Evolutionary conservation across 1,140 invertebrate genomes (phyloP).

Genomic region (Drosophila kohkoa): DNA sequence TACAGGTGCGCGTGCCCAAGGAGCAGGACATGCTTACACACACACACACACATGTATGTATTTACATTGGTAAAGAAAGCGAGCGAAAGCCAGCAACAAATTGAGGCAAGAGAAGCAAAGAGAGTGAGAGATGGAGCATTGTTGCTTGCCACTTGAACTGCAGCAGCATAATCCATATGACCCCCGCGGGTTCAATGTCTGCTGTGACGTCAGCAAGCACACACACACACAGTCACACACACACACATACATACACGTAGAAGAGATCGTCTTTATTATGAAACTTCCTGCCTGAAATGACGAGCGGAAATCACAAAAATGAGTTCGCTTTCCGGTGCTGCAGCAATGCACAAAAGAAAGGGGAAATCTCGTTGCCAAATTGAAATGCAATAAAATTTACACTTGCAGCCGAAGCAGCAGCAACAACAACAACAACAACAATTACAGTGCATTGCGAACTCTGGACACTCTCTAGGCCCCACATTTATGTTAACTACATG

Average conservation of each 20-base stretch:
- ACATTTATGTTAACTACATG: constrained; percentile 50
- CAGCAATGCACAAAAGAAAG: constrained; percentile 41
- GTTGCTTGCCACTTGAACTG: neutral
- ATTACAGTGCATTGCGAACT: constrained; percentile 59
- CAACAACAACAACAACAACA: constrained; percentile 58
- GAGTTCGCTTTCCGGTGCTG: constrained; percentile 72
- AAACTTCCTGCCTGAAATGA: constrained; percentile 70
- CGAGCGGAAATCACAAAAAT: constrained; percentile 78
- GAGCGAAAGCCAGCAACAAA: neutral
- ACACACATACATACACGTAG: neutral
- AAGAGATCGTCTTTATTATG: constrained; percentile 57
- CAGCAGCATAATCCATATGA: constrained; percentile 29
- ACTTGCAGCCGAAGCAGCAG: constrained; percentile 52
- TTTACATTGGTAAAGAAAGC: neutral
- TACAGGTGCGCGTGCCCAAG: constrained; percentile 66
- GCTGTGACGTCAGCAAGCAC: constrained; percentile 23
- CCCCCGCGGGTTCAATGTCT: constrained; percentile 23
- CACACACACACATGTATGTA: neutral
- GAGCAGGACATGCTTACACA: constrained; percentile 35
- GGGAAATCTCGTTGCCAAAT: constrained; percentile 72
- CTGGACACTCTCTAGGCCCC: constrained; percentile 25
- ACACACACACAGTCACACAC: constrained; percentile 3
- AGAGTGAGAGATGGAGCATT: neutral
- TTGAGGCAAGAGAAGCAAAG: constrained; percentile 1
- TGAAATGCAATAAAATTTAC: constrained; percentile 80